Conservation (phyloP, 1,140 invertebrate species). For the Drosophila dunni region DNA sequence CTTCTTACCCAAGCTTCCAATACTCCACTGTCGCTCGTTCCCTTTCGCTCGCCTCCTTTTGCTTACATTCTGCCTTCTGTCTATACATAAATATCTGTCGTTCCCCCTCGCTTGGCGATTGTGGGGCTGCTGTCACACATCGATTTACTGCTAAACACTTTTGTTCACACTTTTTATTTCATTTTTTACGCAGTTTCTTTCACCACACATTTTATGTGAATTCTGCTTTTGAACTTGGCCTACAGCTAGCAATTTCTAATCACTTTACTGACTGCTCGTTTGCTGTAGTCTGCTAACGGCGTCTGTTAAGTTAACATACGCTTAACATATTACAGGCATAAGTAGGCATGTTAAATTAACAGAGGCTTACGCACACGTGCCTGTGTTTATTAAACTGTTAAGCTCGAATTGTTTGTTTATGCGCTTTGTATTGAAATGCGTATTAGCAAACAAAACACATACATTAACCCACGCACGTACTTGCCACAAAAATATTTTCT, state of each 20-base stretch:
- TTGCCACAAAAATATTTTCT: slow-evolving; percentile 17
- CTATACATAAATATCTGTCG: slow-evolving; percentile 8
- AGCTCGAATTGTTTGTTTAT: slow-evolving; percentile 46
- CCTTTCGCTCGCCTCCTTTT: slow-evolving; percentile 14
- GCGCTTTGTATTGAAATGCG: slow-evolving; percentile 39
- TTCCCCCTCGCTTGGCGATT: not conserved
- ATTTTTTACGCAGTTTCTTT: slow-evolving; percentile 12
- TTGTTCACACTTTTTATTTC: slow-evolving; percentile 27
- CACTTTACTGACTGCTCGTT: slow-evolving; percentile 7
- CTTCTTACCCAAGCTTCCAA: slow-evolving; percentile 17
- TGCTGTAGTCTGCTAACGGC: not conserved
- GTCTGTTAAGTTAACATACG: slow-evolving; percentile 1
- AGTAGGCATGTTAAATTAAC: not conserved
- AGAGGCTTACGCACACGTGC: not conserved
- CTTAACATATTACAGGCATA: not conserved
- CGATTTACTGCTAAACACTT: slow-evolving; percentile 26
- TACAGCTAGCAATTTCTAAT: not conserved
- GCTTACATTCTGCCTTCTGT: slow-evolving; percentile 3
- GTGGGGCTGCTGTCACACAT: slow-evolving; percentile 1
- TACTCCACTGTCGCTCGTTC: slow-evolving; percentile 13
- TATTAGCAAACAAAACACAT: slow-evolving; percentile 37
- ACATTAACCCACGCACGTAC: not conserved
- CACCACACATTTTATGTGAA: slow-evolving; percentile 4
- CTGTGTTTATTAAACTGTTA: not conserved
- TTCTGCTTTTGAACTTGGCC: slow-evolving; percentile 31